These are phyloP conservation scores for Tragelaphus imberbis DNA, from an alignment of 2,113 vertebrate species.

Conservation along the genomic window DNA sequence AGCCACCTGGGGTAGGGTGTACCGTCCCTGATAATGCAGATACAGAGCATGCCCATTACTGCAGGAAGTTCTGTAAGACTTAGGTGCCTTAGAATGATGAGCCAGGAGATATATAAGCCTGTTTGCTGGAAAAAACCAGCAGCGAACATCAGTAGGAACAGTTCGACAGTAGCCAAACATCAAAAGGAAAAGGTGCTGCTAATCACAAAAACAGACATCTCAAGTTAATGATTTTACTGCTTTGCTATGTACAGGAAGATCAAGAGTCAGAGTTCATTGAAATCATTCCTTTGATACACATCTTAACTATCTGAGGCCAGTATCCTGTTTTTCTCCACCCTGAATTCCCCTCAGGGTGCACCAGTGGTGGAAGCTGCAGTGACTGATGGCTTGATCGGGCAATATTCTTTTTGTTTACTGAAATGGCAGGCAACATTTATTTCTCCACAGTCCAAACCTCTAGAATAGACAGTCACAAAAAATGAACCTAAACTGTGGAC, in stretches of 20 bases:
- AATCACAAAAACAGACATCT: neutral
- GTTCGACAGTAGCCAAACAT: neutral
- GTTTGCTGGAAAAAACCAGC: neutral
- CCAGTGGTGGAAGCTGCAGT: neutral
- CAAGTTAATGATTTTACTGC: neutral
- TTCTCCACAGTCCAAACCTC: neutral
- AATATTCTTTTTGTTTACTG: neutral
- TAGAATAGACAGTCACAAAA: neutral
- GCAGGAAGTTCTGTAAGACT: neutral
- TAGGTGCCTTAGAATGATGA: neutral
- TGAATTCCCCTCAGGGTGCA: neutral
- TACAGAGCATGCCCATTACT: neutral
- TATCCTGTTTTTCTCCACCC: neutral
- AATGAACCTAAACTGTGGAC: neutral
- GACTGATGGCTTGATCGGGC: neutral
- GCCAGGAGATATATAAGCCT: neutral
- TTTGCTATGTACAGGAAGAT: neutral
- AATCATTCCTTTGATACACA: neutral
- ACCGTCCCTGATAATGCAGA: neutral
- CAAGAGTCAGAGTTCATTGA: neutral
- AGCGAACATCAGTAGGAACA: neutral
- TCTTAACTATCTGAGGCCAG: neutral
- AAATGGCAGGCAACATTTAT: neutral
- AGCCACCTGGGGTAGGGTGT: neutral
- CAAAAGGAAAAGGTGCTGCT: neutral